Evolutionary conservation across 2,113 vertebrate species (phyloP).

Genomic region (Pyxicephalus adspersus): DNA sequence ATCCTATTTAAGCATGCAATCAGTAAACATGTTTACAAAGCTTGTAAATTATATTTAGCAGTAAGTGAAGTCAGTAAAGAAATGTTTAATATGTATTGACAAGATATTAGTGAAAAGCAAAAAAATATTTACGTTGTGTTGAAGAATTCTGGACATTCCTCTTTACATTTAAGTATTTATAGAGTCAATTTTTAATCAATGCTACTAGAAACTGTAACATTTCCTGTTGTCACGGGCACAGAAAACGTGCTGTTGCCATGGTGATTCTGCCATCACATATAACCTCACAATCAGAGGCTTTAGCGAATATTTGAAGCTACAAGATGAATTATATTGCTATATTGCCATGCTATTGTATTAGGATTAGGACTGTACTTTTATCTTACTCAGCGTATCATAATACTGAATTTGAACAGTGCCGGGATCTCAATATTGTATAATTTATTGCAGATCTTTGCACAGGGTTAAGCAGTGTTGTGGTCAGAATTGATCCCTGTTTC

Average conservation of each 20-base stretch:
- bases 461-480: too few relatives aligned
- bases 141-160: conserved; percentile 50
- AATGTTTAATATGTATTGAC: too few relatives aligned
- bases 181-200: conserved; percentile 55
- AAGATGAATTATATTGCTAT: conserved; percentile 16
- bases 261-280: conserved; percentile 56
- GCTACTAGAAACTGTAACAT: conserved; percentile 52
- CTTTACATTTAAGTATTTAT: conserved; percentile 51
- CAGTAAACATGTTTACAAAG: not conserved
- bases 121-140: conserved; percentile 25
- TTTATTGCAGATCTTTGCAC: too few relatives aligned
- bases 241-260: conserved; percentile 61
- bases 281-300: conserved; percentile 42
- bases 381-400: conserved; percentile 13
- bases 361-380: not conserved
- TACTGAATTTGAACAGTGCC: not conserved
- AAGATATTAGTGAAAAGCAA: conserved; percentile 1
- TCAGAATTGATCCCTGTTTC: too few relatives aligned
- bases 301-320: conserved; percentile 29
- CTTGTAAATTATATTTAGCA: not conserved
- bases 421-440: too few relatives aligned
- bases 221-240: conserved; percentile 46
- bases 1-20: not conserved
- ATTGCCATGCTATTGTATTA: not conserved
- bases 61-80: too few relatives aligned